Evolutionary conservation across 2,797 vertebrate species (phyloP).

Genomic region (Muscicapa comitata): DNA sequence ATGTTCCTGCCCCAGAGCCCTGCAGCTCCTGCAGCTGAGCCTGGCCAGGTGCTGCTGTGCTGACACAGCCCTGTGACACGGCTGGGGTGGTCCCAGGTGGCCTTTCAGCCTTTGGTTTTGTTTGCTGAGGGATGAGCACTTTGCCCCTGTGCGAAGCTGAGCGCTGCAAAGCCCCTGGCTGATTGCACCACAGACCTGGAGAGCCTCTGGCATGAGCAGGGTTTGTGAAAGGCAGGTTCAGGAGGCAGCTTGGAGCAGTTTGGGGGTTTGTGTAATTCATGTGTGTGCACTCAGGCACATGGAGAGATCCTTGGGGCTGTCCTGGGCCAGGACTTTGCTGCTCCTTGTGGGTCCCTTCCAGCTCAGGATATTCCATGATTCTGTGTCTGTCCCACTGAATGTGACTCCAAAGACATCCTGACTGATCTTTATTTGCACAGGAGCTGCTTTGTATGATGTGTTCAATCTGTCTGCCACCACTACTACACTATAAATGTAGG

Average conservation of each 20-base stretch:
- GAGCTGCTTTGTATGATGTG: neutral
- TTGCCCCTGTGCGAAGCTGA: neutral
- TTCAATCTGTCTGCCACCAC: neutral
- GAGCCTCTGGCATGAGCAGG: neutral
- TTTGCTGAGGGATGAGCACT: conserved; percentile 19
- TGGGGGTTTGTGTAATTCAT: neutral
- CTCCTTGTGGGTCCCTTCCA: neutral
- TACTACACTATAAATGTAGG: neutral
- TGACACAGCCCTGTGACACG: neutral
- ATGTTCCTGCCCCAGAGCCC: neutral
- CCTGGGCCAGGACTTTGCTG: neutral
- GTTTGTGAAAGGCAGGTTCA: neutral
- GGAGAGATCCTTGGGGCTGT: neutral
- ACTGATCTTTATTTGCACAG: neutral
- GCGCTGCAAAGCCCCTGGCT: neutral
- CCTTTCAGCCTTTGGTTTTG: neutral
- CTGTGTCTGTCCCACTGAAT: neutral
- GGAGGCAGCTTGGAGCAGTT: neutral
- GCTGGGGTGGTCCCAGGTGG: neutral
- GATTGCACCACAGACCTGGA: neutral
- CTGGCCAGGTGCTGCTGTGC: neutral
- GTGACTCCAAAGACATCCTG: neutral
- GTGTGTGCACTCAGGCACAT: neutral
- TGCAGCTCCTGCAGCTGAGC: neutral
- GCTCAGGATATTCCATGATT: neutral